Evolutionary conservation across 2,113 vertebrate genomes (phyloP), one percentile per base, ranked within the genome.

Genomic region (Craseonycteris thonglongyai): DNA sequence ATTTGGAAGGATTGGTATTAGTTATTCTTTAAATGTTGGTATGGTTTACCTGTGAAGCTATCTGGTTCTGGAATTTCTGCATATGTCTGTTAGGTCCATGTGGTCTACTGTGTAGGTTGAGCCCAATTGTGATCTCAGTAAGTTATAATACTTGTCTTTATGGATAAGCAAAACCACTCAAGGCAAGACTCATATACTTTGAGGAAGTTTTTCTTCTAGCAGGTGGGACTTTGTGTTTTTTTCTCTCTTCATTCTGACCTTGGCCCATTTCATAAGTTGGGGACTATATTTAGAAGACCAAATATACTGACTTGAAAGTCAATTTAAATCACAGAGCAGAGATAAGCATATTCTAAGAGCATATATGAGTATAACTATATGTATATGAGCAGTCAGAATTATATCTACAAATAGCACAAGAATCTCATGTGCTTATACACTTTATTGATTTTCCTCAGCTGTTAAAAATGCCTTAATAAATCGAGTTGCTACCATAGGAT

Each of bases 391-490:
- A 88, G 14, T 93, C 80, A 69, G 54, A 81, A 69, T 74, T 83
- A 65, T 49, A 81, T 95, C 69, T 95, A 47, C 65, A 42, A 97
- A 93, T 40, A 51, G 59, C 85, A 33, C 5, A 92, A 85, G 78
- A 93, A 88, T 88, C 38, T 47, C 66, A 65, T 30, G 26, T 47
- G 80, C 74, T 59, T 86, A 0, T 7, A 35, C 66, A 42, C 65
- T 90, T 84, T 91, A 85, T 72, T 82, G 93, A 92, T 94, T 95
- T 84, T 69, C 84, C 40, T 94, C 82, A 45, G 61, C 28, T 94
- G 18, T 92, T 88, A 91, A 93, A 97, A 97, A 96, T 68, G 7
- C 16, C 35, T 88, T 47, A 87, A 88, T 92, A 97, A 95, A 93
- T 88, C 84, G 79, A 97, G 65, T 69, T 92, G 69, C 80, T 92